These are phyloP conservation scores for Tyto alba DNA, from an alignment of 2,113 vertebrate genomes.

Conservation along the genomic window DNA sequence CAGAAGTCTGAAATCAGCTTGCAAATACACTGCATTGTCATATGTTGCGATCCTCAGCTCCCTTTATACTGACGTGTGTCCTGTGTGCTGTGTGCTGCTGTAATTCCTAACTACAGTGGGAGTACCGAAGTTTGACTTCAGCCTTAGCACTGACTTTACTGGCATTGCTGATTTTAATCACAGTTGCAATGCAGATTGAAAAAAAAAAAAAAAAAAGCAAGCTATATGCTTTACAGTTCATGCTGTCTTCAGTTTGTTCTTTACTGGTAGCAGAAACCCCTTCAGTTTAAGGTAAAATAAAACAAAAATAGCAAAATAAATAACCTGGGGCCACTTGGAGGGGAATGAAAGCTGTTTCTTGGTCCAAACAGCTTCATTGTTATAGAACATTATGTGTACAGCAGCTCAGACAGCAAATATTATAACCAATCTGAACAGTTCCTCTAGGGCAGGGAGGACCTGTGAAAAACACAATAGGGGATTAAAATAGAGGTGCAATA, in stretches of 20 bases:
- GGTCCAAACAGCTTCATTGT: neutral
- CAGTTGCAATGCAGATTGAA: neutral
- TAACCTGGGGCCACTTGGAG: slow-evolving; percentile 14
- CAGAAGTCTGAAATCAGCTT: slow-evolving; percentile 10
- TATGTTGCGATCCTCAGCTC: neutral
- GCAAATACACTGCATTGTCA: neutral
- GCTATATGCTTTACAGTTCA: neutral
- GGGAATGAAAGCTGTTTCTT: slow-evolving; percentile 37
- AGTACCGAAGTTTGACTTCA: neutral
- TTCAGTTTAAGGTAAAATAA: slow-evolving; percentile 27
- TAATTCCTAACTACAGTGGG: neutral
- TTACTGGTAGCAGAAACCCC: slow-evolving; percentile 13
- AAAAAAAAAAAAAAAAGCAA: neutral
- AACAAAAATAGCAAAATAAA: slow-evolving; percentile 63
- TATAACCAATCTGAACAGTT: neutral
- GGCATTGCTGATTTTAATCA: neutral
- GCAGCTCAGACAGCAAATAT: slow-evolving; percentile 35
- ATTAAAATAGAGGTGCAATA: neutral
- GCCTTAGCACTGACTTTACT: neutral
- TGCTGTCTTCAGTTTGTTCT: neutral
- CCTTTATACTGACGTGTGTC: neutral
- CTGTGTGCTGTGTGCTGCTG: neutral
- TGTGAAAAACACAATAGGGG: neutral
- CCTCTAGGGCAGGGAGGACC: neutral
- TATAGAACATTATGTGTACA: neutral